Evolutionary conservation across 2,113 vertebrate genomes (phyloP), one percentile per base, ranked within the genome.

Genomic region (western clawed frog (Xenopus tropicalis)): DNA sequence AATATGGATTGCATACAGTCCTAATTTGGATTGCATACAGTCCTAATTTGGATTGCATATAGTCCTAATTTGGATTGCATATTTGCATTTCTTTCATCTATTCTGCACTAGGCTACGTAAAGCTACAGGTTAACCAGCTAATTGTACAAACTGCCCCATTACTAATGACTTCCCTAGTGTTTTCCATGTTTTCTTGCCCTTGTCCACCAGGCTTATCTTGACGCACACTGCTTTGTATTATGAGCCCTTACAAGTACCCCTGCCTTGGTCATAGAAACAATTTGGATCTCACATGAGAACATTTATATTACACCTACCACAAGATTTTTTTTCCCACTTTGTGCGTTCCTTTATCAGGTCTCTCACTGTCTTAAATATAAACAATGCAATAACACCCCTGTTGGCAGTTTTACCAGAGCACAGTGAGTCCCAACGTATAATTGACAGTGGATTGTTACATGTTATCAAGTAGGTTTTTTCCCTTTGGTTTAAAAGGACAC

Each of bases 401-500:
- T 75, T 75, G 73, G 73, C 73, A 69, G 58, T 13, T 4, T 12
- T 22, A 42, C 29, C 14, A 24, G 14, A 43, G 44, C 11, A 22
- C 8, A 17, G 20, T 52, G 25, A 58, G 73, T 69, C 54, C 58
- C 73, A 76, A 21, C 14, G 22, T 61, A 63, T 69, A 63, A 76
- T 69, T 69, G 66, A 74, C 16, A 25, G 57, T 25, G 62, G 71
- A 74, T 74, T 51, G 59, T 59, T 43, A 16, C 25, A 57, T 54
- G 62, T 44, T 64, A 63, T 76, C 4, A 63, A 19, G 23, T 22
- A 9, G 22, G 72, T n/a, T 11, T 52, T 48, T 66, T 66, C 17
- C 19, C 24, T 37, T n/a, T 25, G 14, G 73, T 69, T 75, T 69
- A 63, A 69, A 75, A 69, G 66, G 58, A 76, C 58, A 63, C 12